Evolutionary conservation across 2,888 invertebrate genomes (phyloP).

Genomic region (Anorthoa munda): DNA sequence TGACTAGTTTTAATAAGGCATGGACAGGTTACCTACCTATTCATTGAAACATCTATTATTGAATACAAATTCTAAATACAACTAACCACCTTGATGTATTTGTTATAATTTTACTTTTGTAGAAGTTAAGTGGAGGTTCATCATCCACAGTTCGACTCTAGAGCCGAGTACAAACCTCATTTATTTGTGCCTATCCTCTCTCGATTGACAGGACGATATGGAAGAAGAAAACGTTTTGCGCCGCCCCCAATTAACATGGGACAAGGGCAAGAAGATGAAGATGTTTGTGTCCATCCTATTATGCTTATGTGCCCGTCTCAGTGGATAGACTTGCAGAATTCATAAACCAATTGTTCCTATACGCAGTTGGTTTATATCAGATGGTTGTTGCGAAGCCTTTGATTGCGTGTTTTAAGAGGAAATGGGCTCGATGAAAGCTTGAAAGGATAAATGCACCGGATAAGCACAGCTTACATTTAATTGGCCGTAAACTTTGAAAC

Average conservation of each 20-base stretch:
- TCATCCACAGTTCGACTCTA: background rate
- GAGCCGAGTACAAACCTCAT: background rate
- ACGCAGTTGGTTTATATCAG: background rate
- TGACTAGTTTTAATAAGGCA: slow-evolving; percentile 14
- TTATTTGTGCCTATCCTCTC: background rate
- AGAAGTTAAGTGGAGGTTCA: background rate
- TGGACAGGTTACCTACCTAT: slow-evolving; percentile 7
- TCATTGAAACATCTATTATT: background rate
- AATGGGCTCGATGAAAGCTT: slow-evolving; percentile 9
- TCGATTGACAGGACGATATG: too few relatives aligned
- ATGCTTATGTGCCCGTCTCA: background rate
- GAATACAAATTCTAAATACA: background rate
- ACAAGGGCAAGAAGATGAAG: too few relatives aligned
- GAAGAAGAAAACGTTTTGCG: too few relatives aligned
- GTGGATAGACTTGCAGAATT: slow-evolving; percentile 4
- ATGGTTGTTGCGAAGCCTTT: slow-evolving; percentile 14
- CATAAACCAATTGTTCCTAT: background rate
- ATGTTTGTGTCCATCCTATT: too few relatives aligned
- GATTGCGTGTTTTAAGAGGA: background rate
- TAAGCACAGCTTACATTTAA: slow-evolving; percentile 45
- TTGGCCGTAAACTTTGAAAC: slow-evolving; percentile 42
- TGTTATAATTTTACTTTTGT: background rate
- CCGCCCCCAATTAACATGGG: too few relatives aligned
- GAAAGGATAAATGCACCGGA: slow-evolving; percentile 40
- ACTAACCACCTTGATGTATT: background rate